phyloP scores from a whole-genome alignment of 2,113 vertebrate genomes.

The Cynocephalus volans region DNA sequence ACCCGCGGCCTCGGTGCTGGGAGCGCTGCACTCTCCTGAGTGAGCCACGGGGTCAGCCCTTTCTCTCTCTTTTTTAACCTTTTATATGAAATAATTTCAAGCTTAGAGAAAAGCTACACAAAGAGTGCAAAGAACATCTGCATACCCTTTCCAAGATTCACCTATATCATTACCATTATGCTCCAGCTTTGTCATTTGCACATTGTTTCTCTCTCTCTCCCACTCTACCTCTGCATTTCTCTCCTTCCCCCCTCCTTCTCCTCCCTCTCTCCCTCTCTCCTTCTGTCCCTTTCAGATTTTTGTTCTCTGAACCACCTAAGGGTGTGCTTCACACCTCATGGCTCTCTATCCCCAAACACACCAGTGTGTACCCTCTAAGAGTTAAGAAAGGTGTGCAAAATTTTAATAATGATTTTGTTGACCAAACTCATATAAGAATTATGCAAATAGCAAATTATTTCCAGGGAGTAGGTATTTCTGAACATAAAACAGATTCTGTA shows the following conservation, averaged over 20 bases:
- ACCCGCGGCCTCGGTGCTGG: too few relatives aligned
- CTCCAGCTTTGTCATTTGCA: not conserved
- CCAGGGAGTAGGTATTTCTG: slow-evolving; percentile 44
- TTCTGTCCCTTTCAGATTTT: not conserved
- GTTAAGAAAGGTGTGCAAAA: not conserved
- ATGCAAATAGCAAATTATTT: slow-evolving; percentile 50
- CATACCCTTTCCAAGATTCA: not conserved
- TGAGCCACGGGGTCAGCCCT: too few relatives aligned
- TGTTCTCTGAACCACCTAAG: not conserved
- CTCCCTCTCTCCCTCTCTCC: too few relatives aligned
- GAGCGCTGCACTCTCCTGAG: too few relatives aligned
- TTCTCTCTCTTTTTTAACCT: not conserved
- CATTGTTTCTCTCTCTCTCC: not conserved
- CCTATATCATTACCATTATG: not conserved
- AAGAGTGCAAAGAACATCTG: not conserved
- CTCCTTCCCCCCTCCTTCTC: too few relatives aligned
- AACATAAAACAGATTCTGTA: not conserved
- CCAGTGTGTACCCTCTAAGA: not conserved
- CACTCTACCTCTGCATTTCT: too few relatives aligned
- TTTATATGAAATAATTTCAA: slow-evolving; percentile 5
- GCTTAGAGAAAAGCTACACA: not conserved
- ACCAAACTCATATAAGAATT: not conserved
- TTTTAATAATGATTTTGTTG: slow-evolving; percentile 54
- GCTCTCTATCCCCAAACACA: not conserved
- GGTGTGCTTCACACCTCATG: not conserved